Evolutionary conservation across 1,140 invertebrate genomes (phyloP), one percentile per base, ranked within the genome.

Genomic region (Himalopsyche phryganea): DNA sequence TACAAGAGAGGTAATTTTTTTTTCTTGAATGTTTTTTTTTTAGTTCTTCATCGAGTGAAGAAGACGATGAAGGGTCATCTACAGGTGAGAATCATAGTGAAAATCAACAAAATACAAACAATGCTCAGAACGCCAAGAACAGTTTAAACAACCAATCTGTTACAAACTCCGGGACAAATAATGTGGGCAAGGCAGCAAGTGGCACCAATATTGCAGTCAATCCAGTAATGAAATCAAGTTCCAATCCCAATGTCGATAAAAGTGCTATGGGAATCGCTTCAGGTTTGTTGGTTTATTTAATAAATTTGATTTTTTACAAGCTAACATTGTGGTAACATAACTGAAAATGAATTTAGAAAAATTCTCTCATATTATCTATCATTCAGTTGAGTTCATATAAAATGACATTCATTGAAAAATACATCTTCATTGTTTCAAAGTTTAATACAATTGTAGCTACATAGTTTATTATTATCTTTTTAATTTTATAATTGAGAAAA

Each of bases 11-110:
- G n/a, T n/a, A n/a, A n/a, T n/a, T 46, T 54, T 54, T 19, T 18
- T 7, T 28, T 46, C 17, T 57, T 45, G 14, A 15, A 36, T 47
- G 54, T 35, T 50, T 42, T 48, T 42, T 54, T 63, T 52, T 13
- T 68, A 83, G 78, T 70, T 84, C 82, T 66, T 85, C 83, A 63
- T 86, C 84, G 38, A 85, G 83, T 59, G 83, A 85, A 53, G 83
- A 85, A 40, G 82, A 82, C 55, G 83, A 85, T 65, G 83, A 83
- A 40, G 82, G 71, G 1, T 75, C 77, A 20, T 71, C 74, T 2
- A 73, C 73, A 4, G 78, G 74, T 53, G 79, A 80, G 63, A 77
- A 75, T 53, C 71, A 71, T 18, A 73, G 72, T 50, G 73, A 60
- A 35, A 58, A 54, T 41, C 53, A 57, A 41, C 41, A 61, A 19